phyloP scores from a whole-genome alignment of 2,113 vertebrate species.

The Megaptera novaeangliae region DNA sequence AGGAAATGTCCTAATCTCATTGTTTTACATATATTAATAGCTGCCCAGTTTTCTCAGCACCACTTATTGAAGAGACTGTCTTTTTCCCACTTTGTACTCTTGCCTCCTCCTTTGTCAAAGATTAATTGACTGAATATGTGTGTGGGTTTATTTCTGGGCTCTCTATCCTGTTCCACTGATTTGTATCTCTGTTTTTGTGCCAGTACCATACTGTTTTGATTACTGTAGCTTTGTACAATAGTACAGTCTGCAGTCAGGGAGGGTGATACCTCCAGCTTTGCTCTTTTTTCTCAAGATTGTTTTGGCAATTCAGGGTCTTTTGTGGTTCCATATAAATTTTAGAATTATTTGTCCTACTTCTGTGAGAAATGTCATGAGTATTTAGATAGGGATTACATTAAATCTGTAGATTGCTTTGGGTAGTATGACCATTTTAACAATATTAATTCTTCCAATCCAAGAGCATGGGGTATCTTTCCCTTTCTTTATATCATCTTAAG shows the following conservation, averaged over 20 bases:
- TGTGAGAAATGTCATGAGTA: background rate
- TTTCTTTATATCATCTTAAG: background rate
- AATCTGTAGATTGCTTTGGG: background rate
- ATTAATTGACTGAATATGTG: background rate
- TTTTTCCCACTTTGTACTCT: background rate
- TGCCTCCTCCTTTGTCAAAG: background rate
- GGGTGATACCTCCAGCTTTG: background rate
- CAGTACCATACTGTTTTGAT: background rate
- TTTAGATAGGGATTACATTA: background rate
- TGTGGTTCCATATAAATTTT: background rate
- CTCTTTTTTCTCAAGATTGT: background rate
- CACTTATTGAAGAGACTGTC: background rate
- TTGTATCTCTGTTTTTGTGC: background rate
- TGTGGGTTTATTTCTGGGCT: background rate
- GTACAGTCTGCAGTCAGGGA: background rate
- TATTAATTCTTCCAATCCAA: background rate
- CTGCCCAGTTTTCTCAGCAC: background rate
- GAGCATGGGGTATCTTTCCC: background rate
- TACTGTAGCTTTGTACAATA: background rate
- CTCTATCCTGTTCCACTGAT: background rate
- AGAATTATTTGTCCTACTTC: background rate
- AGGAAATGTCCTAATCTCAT: background rate
- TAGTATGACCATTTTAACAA: background rate
- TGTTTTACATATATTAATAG: too few relatives aligned
- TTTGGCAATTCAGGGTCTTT: background rate